Evolutionary conservation across 2,797 vertebrate species (phyloP), one percentile per base, ranked within the genome.

Genomic region (Spinus pinus): DNA sequence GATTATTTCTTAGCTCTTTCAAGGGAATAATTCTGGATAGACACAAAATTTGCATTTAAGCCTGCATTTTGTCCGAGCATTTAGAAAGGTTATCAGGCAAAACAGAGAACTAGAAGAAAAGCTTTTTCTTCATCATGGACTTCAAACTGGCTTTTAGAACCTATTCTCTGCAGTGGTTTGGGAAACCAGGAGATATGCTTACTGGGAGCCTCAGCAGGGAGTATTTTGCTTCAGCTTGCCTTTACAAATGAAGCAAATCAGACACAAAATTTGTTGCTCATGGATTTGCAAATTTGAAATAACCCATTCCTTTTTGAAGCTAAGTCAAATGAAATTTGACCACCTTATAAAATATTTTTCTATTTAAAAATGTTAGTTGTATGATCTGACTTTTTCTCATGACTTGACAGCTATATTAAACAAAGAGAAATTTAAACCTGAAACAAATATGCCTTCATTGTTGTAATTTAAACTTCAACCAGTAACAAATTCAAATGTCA

Each of bases 361-460:
- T 75, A 50, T 87, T 93, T 93, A 67, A 89, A 93, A 71, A 50
- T 25, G 18, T 57, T 42, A 39, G 69, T 89, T 69, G 3, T 65
- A 57, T 81, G 41, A 90, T 88, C 67, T 84, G 61, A 83, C 28
- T 71, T 86, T 61, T 94, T 81, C 71, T 91, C 30, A 35, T 89
- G 15, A 79, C 61, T 91, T 94, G 83, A 85, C 78, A 93, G 77
- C n/a, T 91, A 30, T 25, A 71, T 90, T 95, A 94, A 94, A 90
- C 67, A 93, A 90, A 95, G 94, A 85, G 54, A 90, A 93, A 86
- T 86, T 69, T 75, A 92, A 95, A 90, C 18, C 53, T 69, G 87
- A 90, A 94, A 94, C 28, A 95, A 89, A 84, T 86, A 91, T 41
- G 22, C 66, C 22, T 88, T 66, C 57, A 42, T 0, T 7, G 50